Evolutionary conservation across 2,888 invertebrate species (phyloP), one percentile per base, ranked within the genome.

Genomic region (Biston betularia): DNA sequence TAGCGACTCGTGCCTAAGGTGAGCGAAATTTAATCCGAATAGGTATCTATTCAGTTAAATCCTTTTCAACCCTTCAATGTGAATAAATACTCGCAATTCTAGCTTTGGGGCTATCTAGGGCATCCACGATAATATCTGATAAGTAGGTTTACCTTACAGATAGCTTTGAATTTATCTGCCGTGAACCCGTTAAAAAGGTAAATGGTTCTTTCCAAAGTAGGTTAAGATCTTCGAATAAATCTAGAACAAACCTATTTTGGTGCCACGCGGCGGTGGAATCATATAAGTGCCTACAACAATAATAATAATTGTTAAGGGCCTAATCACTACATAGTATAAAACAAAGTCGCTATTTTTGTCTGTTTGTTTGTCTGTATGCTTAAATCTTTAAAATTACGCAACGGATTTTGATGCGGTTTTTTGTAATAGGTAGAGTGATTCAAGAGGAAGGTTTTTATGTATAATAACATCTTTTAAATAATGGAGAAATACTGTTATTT

Each of bases 171-270:
- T 56, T 45, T 56, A 55, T 55, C 73, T 69, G 52, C 70, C 74
- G 72, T 70, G 72, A 76, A 68, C 69, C 69, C 63, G 75, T 78
- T 79, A 78, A 79, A 80, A 82, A 82, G 79, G 81, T 81, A 82
- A 83, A 82, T 81, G 80, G 79, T 65, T 74, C 73, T 75, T 77
- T 75, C 70, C 76, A 78, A 87, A 87, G 79, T 86, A 77, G 86
- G 86, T 85, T 86, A 84, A 82, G 81, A 84, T 79, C 80, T 79
- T 79, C 78, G 82, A 84, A 87, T 86, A 86, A 87, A 87, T 87
- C 84, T 82, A 86, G 82, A 84, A 6, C 38, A 2, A 24, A 24
- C 1, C 38, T 38, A 38, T 38, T 38, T 38, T 9, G 38, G 38
- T 9, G 38, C 3, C 38, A 6, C 38, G 35, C 24, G 24, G 24